Evolutionary conservation across 2,888 invertebrate species (phyloP).

Genomic region (Spisula solida): DNA sequence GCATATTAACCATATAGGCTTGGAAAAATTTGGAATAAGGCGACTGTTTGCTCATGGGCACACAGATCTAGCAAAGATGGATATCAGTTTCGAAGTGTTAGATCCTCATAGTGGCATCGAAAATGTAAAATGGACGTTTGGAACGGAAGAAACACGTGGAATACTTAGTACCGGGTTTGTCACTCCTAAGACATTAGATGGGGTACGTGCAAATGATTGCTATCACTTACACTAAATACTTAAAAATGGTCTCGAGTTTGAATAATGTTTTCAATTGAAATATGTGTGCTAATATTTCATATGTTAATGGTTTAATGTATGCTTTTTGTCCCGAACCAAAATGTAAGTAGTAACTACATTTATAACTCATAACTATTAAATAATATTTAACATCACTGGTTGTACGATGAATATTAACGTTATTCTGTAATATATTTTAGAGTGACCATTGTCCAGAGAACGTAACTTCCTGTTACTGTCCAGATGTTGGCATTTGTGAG

Average conservation of each 20-base stretch:
- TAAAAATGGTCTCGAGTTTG: too few species aligned
- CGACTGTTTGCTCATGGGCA: conserved; percentile 72
- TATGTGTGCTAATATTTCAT: too few species aligned
- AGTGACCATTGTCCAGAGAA: not conserved
- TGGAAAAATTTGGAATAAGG: conserved; percentile 61
- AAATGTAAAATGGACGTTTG: conserved; percentile 71
- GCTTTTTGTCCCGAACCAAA: too few species aligned
- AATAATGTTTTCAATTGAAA: too few species aligned
- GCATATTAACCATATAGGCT: conserved; percentile 67
- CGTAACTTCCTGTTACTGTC: conserved; percentile 71
- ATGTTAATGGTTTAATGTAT: too few species aligned
- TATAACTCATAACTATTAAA: too few species aligned
- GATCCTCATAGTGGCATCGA: conserved; percentile 75
- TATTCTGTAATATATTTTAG: conserved; percentile 3
- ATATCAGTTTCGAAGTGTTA: conserved; percentile 66
- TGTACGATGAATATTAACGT: not conserved
- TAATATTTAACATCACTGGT: too few species aligned
- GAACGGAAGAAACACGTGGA: conserved; percentile 37
- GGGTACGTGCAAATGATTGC: not conserved
- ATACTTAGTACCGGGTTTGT: not conserved
- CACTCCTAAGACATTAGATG: not conserved
- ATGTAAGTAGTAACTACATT: too few species aligned
- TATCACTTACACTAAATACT: too few species aligned
- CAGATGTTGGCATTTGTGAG: conserved; percentile 72
- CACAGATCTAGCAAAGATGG: conserved; percentile 73